A percentile compares a stretch with the other conserved stretches of the same genome.
These are phyloP conservation scores for Parapristionchus giblindavisi DNA, from an alignment of 2,888 invertebrate genomes.

Conservation along the genomic window DNA sequence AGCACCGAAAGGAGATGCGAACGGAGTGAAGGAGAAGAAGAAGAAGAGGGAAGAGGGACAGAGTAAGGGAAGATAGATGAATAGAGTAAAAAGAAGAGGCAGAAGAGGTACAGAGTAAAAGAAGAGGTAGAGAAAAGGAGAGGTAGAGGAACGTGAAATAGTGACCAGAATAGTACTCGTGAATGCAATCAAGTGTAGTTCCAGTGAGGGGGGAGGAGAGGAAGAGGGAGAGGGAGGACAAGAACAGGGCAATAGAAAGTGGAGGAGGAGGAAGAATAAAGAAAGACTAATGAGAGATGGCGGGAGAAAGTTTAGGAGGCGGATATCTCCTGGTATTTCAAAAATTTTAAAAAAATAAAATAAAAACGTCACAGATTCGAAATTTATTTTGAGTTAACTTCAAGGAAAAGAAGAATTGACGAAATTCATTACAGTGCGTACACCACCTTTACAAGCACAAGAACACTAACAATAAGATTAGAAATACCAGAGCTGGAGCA, in stretches of 20 bases:
- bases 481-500: too few relatives aligned
- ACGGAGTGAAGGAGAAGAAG: not conserved
- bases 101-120: conserved; percentile 5
- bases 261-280: not conserved
- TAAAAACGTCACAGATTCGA: too few relatives aligned
- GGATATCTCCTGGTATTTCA: not conserved
- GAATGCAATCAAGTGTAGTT: not conserved
- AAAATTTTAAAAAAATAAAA: too few relatives aligned
- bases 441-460: too few relatives aligned
- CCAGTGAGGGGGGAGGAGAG: not conserved
- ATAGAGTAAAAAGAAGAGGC: not conserved
- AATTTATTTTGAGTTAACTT: not conserved
- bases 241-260: not conserved
- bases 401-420: not conserved
- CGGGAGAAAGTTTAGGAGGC: not conserved
- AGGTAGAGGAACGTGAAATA: conserved; percentile 1
- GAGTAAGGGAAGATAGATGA: not conserved
- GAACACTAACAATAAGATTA: too few relatives aligned
- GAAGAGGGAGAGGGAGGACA: not conserved
- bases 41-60: not conserved
- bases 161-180: not conserved
- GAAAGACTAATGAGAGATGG: not conserved
- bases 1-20: not conserved
- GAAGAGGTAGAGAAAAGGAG: not conserved
- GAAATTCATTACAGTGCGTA: too few relatives aligned